phyloP scores from a whole-genome alignment of 2,797 vertebrate genomes.

The Spinus olivaceus region DNA sequence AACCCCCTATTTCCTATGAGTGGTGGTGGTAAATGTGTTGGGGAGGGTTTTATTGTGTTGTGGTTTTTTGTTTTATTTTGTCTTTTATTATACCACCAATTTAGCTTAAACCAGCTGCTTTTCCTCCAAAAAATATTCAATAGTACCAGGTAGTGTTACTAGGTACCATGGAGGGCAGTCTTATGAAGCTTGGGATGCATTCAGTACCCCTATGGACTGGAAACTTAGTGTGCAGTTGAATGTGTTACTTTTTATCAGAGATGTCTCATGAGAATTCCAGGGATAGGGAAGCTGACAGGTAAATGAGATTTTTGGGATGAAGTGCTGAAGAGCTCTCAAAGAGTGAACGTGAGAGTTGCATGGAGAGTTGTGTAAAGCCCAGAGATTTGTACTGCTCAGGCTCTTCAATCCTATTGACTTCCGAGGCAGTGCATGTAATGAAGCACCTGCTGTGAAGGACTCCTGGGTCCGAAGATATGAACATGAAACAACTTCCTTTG shows the following conservation, averaged over 20 bases:
- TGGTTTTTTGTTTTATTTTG: too few relatives aligned
- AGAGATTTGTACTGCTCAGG: neutral
- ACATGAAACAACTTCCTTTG: neutral
- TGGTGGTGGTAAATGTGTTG: neutral
- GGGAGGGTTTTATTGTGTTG: neutral
- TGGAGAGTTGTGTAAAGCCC: neutral
- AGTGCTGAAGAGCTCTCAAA: neutral
- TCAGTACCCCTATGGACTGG: neutral
- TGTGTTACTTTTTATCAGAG: neutral
- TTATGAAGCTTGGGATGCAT: neutral
- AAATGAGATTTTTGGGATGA: neutral
- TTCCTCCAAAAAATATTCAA: rapidly evolving
- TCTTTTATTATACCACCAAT: neutral
- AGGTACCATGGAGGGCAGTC: neutral
- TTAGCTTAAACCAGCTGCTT: neutral
- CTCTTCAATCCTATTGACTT: neutral
- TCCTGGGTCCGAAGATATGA: neutral
- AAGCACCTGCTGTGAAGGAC: neutral
- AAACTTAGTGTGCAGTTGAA: neutral
- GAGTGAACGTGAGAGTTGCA: neutral
- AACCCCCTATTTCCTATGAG: neutral
- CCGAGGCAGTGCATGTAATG: neutral
- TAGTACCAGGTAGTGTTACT: neutral
- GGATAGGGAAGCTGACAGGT: neutral
- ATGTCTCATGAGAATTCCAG: neutral